phyloP scores from a whole-genome alignment of 2,113 vertebrate species.

The Callipepla squamata region DNA sequence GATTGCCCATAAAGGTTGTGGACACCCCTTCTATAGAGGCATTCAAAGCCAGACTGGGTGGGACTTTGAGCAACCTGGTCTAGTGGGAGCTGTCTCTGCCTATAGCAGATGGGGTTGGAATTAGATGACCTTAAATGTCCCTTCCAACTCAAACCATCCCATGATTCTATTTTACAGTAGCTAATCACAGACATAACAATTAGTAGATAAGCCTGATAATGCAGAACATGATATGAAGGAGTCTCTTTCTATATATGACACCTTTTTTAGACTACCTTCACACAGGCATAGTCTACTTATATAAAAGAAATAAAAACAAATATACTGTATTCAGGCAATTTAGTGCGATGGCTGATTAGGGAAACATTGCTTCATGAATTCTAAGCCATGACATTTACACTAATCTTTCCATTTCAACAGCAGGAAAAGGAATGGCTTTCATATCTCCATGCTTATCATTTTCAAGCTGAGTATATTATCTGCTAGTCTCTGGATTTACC shows the following conservation, averaged over 20 bases:
- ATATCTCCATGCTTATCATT: constrained; percentile 25
- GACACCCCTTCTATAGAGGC: too few relatives aligned
- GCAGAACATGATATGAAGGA: background rate
- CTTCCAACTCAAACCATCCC: too few relatives aligned
- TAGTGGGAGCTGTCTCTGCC: too few relatives aligned
- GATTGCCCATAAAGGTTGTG: too few relatives aligned
- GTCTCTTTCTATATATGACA: background rate
- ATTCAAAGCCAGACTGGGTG: too few relatives aligned
- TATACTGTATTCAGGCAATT: constrained; percentile 7
- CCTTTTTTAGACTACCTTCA: background rate
- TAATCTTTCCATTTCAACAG: constrained; percentile 57
- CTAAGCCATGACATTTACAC: constrained; percentile 53
- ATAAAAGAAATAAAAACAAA: constrained; percentile 9
- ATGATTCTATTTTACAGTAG: background rate
- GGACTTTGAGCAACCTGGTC: too few relatives aligned
- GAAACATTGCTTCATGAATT: constrained; percentile 38
- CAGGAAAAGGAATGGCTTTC: constrained; percentile 21
- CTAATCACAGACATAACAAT: constrained; percentile 3
- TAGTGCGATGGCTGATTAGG: constrained; percentile 37
- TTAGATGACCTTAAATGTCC: too few relatives aligned
- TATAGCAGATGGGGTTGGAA: too few relatives aligned
- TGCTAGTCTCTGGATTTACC: constrained; percentile 40
- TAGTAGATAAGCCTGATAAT: background rate
- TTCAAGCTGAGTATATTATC: constrained; percentile 54
- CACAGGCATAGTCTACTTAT: background rate